Base-by-base conservation (phyloP, 2,113 vertebrate genomes). In the Leucopsar rothschildi region DNA sequence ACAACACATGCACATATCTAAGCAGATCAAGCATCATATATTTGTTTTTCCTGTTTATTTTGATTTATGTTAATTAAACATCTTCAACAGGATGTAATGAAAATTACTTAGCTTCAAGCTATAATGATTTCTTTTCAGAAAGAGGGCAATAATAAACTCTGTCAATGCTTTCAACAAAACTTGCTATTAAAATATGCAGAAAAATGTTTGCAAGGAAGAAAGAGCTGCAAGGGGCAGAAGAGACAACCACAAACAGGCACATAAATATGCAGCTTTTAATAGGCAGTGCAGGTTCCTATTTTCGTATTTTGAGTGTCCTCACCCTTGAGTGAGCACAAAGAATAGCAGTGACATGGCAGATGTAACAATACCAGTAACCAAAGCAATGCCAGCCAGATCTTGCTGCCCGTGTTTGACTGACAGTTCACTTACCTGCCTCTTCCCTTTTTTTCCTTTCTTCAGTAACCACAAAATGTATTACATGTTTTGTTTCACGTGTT, bases 31-130 rank as follows among this genome's bases (percentile, higher is more conserved):
- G 23, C 22, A 82, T 31, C 18, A 29, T 31, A 65, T 42, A 45
- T 31, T 84, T 90, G 20, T 25, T 91, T 78, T 77, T 61, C 13
- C 27, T 83, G 71, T 73, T 92, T 90, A 70, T 88, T 95, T 92
- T 94, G 42, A 77, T 93, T 95, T 56, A 78, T n/a, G 15, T 69
- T 96, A 92, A 96, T 95, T 92, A 95, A 97, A 66, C 27, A 59
- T 59, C 37, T 92, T 92, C 45, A 90, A 80, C 45, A 82, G 53
- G 45, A 80, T 76, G 27, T 33, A 61, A 25, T 52, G 57, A 79
- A 94, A 94, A 93, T 83, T 84, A 75, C 68, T 70, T 92, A 80
- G 63, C 88, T 93, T 18, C 50, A 79, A 89, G 86, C 66, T 71
- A 80, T 60, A 87, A 64, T 24, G 21, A 77, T 59, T 82, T 56